Percentiles rank a stretch among this genome's conserved stretches.
These are phyloP conservation scores for Orbicella faveolata DNA, from an alignment of 64 coral and sea anemone species.

Conservation along the genomic window DNA sequence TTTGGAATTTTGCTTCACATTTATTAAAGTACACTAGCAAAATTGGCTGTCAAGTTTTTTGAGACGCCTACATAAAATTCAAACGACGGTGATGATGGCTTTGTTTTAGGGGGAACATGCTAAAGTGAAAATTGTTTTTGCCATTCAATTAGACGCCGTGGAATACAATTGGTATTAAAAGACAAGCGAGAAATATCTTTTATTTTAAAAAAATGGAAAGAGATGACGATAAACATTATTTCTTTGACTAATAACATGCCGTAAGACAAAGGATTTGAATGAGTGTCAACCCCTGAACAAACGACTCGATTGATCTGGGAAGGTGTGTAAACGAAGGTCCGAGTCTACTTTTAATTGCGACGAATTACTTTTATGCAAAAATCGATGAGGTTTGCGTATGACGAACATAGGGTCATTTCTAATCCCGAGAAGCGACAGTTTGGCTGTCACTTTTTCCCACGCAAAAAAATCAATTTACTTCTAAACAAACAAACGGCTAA, in stretches of 20 bases:
- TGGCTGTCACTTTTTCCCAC: conserved; percentile 63
- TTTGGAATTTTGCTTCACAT: conserved; percentile 82
- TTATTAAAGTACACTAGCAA: conserved; percentile 75
- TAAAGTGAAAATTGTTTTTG: conserved; percentile 6
- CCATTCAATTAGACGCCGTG: not conserved
- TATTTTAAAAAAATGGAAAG: conserved; percentile 24
- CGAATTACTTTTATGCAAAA: conserved; percentile 95
- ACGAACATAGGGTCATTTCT: conserved; percentile 59
- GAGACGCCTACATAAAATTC: conserved; percentile 30
- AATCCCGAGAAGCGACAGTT: conserved; percentile 63
- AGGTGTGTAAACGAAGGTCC: conserved; percentile 83
- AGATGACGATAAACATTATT: conserved; percentile 19
- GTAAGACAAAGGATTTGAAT: conserved; percentile 61
- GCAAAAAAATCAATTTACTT: conserved; percentile 70
- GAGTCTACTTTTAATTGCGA: conserved; percentile 69
- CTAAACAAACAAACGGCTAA: conserved; percentile 72
- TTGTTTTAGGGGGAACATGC: conserved; percentile 3
- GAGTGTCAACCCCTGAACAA: conserved; percentile 91
- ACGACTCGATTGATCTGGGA: conserved; percentile 84
- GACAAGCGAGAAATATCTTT: not conserved
- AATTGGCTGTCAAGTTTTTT: conserved; percentile 74
- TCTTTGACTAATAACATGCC: conserved; percentile 64
- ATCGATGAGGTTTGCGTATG: conserved; percentile 52
- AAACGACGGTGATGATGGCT: conserved; percentile 17
- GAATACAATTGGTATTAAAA: conserved; percentile 9